A percentile compares a stretch with the other conserved stretches of the same genome.
Conservation (phyloP, 2,888 invertebrate genomes). For the Cryptus armator region DNA sequence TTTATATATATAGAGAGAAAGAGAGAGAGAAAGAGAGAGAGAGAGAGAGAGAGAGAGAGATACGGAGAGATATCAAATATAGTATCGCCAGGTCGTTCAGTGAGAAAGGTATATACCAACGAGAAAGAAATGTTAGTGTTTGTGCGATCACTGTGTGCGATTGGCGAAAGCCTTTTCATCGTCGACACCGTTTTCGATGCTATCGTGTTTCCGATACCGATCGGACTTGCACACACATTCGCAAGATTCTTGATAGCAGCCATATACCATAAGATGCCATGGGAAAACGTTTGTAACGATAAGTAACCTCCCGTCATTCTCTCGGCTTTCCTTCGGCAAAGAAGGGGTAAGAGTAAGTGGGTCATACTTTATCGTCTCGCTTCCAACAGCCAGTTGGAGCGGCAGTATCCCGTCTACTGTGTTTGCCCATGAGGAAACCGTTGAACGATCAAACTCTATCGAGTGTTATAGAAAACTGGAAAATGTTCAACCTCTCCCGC, state of each 20-base stretch:
- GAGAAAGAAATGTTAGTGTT: not conserved
- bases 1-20: no score
- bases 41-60: no score
- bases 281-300: not conserved
- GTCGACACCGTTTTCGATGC: not conserved
- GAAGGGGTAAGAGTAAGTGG: constrained; percentile 31
- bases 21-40: no score
- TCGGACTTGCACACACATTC: not conserved
- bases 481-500: constrained; percentile 24
- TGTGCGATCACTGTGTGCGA: constrained; percentile 6
- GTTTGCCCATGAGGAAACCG: constrained; percentile 47
- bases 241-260: constrained; percentile 2
- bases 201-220: constrained; percentile 1
- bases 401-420: not conserved
- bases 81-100: no score
- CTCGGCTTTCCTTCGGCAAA: not conserved
- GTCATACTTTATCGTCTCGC: constrained; percentile 51
- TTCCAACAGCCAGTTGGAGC: constrained; percentile 7
- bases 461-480: constrained; percentile 47
- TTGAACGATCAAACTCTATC: constrained; percentile 50
- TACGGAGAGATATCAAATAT: no score
- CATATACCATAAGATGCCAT: not conserved
- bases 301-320: constrained; percentile 18
- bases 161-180: not conserved
- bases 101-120: no score